Percentiles rank a stretch among this genome's conserved stretches.
Evolutionary conservation across 2,888 invertebrate genomes (phyloP).

Genomic region (Noctua comes): DNA sequence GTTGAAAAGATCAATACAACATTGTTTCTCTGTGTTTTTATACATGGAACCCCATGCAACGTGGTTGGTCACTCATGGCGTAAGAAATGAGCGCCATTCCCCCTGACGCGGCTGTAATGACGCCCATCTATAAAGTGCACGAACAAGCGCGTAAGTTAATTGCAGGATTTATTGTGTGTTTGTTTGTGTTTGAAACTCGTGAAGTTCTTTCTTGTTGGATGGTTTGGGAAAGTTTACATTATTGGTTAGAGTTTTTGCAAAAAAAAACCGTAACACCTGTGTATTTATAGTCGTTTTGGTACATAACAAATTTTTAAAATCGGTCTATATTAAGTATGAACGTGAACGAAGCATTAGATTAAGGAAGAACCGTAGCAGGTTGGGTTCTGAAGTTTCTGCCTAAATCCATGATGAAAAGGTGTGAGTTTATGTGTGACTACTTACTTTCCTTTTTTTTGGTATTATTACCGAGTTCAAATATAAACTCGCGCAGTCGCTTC

Average conservation of each 20-base stretch:
- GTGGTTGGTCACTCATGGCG: conserved; percentile 1
- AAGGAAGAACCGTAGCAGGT: not conserved
- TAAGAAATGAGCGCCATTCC: conserved; percentile 38
- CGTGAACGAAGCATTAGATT: not conserved
- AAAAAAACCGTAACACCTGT: not conserved
- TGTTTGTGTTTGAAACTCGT: conserved; percentile 29
- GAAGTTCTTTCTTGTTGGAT: conserved; percentile 11
- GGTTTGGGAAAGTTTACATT: not conserved
- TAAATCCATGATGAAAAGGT: not conserved
- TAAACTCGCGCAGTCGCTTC: not conserved
- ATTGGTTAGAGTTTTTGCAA: not conserved
- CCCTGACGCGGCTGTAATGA: conserved; percentile 49
- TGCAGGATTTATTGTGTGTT: conserved; percentile 40
- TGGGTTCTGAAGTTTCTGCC: not conserved
- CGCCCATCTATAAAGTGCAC: conserved; percentile 52
- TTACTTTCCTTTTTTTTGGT: not conserved
- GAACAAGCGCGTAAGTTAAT: conserved; percentile 52
- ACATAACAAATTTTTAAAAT: not conserved
- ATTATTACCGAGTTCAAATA: not conserved
- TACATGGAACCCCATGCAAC: not conserved
- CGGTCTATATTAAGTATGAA: not conserved
- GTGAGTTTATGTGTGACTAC: not conserved
- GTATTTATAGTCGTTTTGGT: not conserved
- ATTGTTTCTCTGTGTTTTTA: not conserved
- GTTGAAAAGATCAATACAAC: conserved; percentile 5